Percentiles rank a stretch among this genome's conserved stretches.
Evolutionary conservation across 2,797 vertebrate genomes (phyloP).

Genomic region (Botia kubotai): DNA sequence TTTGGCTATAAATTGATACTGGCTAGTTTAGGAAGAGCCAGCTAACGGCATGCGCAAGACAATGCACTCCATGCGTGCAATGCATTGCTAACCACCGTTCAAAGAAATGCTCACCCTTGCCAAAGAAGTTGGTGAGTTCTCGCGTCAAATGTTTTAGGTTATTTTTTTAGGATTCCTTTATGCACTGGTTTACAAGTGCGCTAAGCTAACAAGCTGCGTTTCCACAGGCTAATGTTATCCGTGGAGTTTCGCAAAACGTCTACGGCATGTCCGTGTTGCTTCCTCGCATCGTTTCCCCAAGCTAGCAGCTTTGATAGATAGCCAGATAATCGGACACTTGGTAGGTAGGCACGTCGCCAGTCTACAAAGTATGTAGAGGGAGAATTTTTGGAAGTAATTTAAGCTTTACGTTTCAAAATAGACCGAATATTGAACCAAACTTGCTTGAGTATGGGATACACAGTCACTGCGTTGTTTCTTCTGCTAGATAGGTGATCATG

Average conservation of each 20-base stretch:
- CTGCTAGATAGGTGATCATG: conserved; percentile 20
- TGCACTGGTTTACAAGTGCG: conserved; percentile 1
- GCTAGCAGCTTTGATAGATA: conserved; percentile 38
- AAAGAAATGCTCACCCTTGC: conserved; percentile 22
- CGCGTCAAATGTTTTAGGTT: conserved; percentile 30
- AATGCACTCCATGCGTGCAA: conserved; percentile 17
- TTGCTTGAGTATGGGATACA: not conserved
- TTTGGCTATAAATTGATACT: conserved; percentile 30
- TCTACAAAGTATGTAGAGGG: not conserved
- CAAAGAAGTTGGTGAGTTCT: conserved; percentile 16
- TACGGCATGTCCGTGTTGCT: conserved; percentile 5
- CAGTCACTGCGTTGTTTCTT: conserved; percentile 13
- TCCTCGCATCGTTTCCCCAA: conserved; percentile 33
- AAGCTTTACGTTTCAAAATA: not conserved
- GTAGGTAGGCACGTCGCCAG: not conserved
- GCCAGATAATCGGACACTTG: conserved; percentile 20
- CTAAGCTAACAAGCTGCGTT: conserved; percentile 44
- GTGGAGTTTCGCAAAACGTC: conserved; percentile 7
- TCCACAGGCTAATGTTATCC: conserved; percentile 47
- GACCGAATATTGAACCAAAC: not conserved
- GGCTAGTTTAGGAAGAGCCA: conserved; percentile 19
- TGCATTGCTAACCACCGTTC: conserved; percentile 21
- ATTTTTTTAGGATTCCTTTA: conserved; percentile 36
- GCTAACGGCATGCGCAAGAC: conserved; percentile 19
- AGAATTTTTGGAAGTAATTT: not conserved